Percentiles rank a stretch among this genome's conserved stretches.
phyloP scores from a whole-genome alignment of 2,888 invertebrate species.

The Troilus luridus region DNA sequence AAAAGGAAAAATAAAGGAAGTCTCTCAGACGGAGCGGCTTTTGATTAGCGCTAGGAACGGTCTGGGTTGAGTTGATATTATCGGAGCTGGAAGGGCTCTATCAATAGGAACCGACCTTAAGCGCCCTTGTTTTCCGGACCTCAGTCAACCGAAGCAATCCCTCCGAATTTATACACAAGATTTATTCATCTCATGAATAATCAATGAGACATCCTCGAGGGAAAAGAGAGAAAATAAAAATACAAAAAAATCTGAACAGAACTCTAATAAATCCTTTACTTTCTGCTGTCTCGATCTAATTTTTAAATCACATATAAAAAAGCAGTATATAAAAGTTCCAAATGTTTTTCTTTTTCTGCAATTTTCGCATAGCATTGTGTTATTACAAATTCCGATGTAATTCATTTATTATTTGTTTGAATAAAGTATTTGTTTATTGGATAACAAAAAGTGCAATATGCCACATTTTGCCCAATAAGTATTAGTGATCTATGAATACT shows the following conservation, averaged over 20 bases:
- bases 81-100: neutral
- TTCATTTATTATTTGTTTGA: too few relatives aligned
- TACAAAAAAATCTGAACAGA: neutral
- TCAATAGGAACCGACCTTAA: constrained; percentile 20
- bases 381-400: too few relatives aligned
- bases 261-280: constrained; percentile 15
- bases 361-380: too few relatives aligned
- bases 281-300: constrained; percentile 20
- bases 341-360: neutral
- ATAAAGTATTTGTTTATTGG: too few relatives aligned
- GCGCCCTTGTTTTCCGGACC: constrained; percentile 6
- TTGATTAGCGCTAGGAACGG: neutral
- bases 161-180: neutral
- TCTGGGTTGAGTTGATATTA: neutral
- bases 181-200: constrained; percentile 34
- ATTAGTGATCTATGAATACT: too few relatives aligned
- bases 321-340: neutral
- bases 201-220: constrained; percentile 3
- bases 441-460: too few relatives aligned
- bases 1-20: neutral
- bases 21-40: neutral
- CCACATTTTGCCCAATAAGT: too few relatives aligned
- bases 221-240: neutral
- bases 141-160: neutral
- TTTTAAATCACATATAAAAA: constrained; percentile 10